Evolutionary conservation across 1,140 invertebrate genomes (phyloP).

Genomic region (Drosophila sucinea): DNA sequence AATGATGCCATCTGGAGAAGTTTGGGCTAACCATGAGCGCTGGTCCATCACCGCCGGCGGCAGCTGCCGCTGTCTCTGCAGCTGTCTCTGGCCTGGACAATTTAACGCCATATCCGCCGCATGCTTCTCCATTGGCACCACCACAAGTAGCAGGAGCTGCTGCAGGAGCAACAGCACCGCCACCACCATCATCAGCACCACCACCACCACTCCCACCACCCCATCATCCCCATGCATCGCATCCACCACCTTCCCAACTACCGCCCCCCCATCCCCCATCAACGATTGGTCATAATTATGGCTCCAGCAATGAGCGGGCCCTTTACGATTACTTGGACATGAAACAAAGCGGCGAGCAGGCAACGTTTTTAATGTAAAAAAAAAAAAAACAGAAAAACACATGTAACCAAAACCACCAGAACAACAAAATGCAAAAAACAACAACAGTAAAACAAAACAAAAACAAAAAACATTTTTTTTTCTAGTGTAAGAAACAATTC

Average conservation of each 20-base stretch:
- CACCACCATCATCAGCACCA: too few species aligned
- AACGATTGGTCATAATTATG: constrained; percentile 38
- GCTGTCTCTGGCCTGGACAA: constrained; percentile 45
- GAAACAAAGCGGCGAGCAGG: constrained; percentile 64
- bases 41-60: constrained; percentile 62
- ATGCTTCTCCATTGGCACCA: constrained; percentile 17
- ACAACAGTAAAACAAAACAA: constrained; percentile 1
- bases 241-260: constrained; percentile 39
- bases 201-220: constrained; percentile 4
- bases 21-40: constrained; percentile 74
- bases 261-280: constrained; percentile 24
- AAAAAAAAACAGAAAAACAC: not conserved
- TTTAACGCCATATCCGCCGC: constrained; percentile 44
- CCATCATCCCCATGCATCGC: constrained; percentile 38
- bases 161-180: too few species aligned
- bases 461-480: not conserved
- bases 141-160: too few species aligned
- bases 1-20: constrained; percentile 82
- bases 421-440: constrained; percentile 27
- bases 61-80: constrained; percentile 54
- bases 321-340: constrained; percentile 73
- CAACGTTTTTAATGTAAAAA: constrained; percentile 73
- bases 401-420: constrained; percentile 76
- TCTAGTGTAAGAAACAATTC: not conserved
- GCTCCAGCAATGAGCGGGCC: constrained; percentile 49